phyloP scores from a whole-genome alignment of 2,797 vertebrate species.

The Sphenopsis melanotis region DNA sequence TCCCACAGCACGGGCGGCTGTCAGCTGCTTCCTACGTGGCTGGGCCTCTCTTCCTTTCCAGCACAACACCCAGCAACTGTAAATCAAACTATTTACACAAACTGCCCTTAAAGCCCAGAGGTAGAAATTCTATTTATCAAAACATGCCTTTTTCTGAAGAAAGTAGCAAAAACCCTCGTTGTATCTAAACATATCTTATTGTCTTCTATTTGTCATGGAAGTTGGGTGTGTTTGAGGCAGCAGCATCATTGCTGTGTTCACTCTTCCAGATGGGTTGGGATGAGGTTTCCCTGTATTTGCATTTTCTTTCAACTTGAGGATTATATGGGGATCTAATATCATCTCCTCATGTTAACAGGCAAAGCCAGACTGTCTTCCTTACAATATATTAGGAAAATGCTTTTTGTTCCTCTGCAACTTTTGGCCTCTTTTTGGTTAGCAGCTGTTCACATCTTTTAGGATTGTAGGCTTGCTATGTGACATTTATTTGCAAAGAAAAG shows the following conservation, averaged over 20 bases:
- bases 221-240: background rate
- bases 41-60: background rate
- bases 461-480: background rate
- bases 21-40: background rate
- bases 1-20: background rate
- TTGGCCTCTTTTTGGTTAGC: background rate
- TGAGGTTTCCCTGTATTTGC: background rate
- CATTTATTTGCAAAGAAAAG: background rate
- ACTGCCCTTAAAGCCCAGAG: background rate
- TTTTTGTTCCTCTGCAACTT: background rate
- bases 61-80: background rate
- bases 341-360: background rate
- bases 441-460: background rate
- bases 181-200: accelerated
- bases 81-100: conserved; percentile 23
- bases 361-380: background rate
- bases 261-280: background rate
- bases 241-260: background rate
- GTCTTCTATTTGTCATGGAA: background rate
- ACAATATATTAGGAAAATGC: background rate
- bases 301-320: background rate
- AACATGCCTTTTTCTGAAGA: background rate
- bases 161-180: background rate
- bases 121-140: background rate
- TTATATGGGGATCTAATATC: background rate